These are phyloP conservation scores for Gadopsis bispinosus DNA, from an alignment of 2,797 vertebrate species.

Conservation along the genomic window DNA sequence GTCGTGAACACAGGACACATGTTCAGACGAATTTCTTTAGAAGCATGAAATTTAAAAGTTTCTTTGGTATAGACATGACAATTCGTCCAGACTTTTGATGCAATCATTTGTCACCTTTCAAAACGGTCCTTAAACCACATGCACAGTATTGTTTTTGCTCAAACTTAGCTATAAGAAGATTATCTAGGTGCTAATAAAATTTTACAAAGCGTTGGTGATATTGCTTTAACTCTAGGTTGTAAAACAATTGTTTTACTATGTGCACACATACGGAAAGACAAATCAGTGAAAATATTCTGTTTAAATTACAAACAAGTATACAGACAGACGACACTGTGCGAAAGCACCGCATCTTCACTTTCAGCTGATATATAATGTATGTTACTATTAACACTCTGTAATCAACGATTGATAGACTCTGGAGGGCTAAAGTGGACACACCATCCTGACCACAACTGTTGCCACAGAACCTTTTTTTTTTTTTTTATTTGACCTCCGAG, in stretches of 20 bases:
- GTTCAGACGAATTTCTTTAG: neutral
- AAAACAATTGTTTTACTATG: neutral
- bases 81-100: neutral
- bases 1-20: neutral
- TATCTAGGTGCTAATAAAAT: neutral
- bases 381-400: neutral
- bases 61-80: neutral
- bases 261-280: neutral
- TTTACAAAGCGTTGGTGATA: neutral
- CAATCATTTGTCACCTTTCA: neutral
- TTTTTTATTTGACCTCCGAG: neutral
- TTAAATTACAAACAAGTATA: too few relatives aligned
- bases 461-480: conserved; percentile 50
- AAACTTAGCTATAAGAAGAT: neutral
- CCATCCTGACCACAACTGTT: neutral
- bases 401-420: neutral
- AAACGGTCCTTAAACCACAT: neutral
- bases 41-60: neutral
- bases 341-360: neutral
- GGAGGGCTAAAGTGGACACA: neutral
- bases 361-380: neutral
- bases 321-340: neutral
- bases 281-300: too few relatives aligned
- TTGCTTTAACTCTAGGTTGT: neutral
- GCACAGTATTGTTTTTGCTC: too few relatives aligned